Base-by-base conservation (phyloP, 2,888 invertebrate species). In the Corythucha ciliata region DNA sequence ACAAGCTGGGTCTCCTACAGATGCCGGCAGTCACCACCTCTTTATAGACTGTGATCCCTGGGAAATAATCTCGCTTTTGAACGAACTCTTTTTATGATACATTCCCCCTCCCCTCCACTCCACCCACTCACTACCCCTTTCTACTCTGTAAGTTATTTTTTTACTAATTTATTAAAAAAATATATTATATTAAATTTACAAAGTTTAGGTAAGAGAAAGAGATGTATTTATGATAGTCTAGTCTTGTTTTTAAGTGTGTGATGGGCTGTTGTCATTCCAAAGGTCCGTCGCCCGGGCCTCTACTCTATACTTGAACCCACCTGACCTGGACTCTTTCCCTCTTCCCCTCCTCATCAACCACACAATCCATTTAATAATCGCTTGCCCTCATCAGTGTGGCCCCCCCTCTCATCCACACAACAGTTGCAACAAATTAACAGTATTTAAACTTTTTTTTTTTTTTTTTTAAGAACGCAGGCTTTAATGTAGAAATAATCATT, bases 21-120 rank as follows among this genome's bases (percentile, higher is more conserved):
- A 67, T 66, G 64, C 67, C 67, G 46, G 70, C 66, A 57, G 70
- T 68, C 53, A 71, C 74, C 65, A 70, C 74, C 68, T 70, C 72
- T 59, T 71, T 71, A 66, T 72, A 55, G 55, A 55, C 57, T 57
- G 55, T 57, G 57, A 57, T 57, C 48, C 37, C 39, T n/a, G n/a
- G n/a, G n/a, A n/a, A n/a, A n/a, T n/a, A n/a, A n/a, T 40, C 6
- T 10, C 36, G 14, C 16, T 16, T 7, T 7, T 14, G n/a, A 16
- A 18, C 18, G 26, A 22, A 7, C 14, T 42, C 27, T 25, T 42
- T n/a, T 25, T 27, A 20, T 39, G 37, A 34, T 34, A 34, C 34
- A 34, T 48, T 48, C 32, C 49, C 47, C 49, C 40, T 49, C 32
- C 49, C 41, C 32, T 22, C 20, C 27, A n/a, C n/a, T n/a, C 25